These are phyloP conservation scores for Callocephalon fimbriatum DNA, from an alignment of 2,113 vertebrate species.

Conservation along the genomic window DNA sequence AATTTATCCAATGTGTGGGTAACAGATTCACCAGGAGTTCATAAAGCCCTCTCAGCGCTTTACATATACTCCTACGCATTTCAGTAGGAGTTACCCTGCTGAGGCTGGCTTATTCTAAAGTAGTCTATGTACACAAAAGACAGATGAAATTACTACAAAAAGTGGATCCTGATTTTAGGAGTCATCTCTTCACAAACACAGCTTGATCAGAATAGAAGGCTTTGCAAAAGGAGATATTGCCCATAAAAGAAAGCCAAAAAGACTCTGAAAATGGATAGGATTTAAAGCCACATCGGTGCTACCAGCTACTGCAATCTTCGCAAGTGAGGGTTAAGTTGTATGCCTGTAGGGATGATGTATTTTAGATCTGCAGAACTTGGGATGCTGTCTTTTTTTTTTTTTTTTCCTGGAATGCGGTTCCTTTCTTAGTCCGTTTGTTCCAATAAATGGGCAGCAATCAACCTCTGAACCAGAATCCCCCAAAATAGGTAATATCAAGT, in stretches of 20 bases:
- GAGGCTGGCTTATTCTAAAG: neutral
- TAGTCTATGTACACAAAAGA: neutral
- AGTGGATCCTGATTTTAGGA: neutral
- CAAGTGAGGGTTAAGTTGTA: constrained; percentile 41
- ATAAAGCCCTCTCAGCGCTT: neutral
- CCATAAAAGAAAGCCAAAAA: neutral
- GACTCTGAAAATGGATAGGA: neutral
- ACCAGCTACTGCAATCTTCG: neutral
- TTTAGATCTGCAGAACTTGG: constrained; percentile 47
- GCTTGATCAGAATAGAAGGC: constrained; percentile 56
- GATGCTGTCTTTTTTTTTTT: constrained; percentile 17
- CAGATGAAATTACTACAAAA: neutral
- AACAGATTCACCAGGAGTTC: neutral
- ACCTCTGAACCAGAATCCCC: neutral
- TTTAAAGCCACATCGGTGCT: neutral
- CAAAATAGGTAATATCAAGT: neutral
- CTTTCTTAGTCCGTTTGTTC: constrained; percentile 32
- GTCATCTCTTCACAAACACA: neutral
- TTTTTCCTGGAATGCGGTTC: constrained; percentile 27
- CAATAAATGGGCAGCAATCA: constrained; percentile 49
- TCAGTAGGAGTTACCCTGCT: neutral
- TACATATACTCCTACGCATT: neutral
- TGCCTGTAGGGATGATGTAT: constrained; percentile 4
- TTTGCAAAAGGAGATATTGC: neutral
- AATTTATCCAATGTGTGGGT: neutral